A percentile compares a stretch with the other conserved stretches of the same genome.
Conservation (phyloP, 2,113 vertebrate genomes). For the Neopipo cinnamomea region DNA sequence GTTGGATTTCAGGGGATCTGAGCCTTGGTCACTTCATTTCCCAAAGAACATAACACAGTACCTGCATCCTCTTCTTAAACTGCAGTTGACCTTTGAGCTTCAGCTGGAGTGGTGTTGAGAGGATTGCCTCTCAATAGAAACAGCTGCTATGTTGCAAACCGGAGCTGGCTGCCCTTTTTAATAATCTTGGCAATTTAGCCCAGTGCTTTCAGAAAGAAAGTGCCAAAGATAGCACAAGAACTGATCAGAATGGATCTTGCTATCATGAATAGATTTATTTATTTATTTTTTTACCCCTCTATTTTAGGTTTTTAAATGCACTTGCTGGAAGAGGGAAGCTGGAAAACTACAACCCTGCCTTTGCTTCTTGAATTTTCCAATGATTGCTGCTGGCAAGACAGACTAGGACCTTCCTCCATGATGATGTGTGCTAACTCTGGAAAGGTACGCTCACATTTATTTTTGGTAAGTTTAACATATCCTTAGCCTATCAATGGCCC, state of each 20-base stretch:
- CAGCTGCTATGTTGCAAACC: background rate
- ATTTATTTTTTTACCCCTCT: accelerated
- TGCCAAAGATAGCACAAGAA: background rate
- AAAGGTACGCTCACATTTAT: background rate
- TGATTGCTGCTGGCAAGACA: background rate
- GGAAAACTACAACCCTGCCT: background rate
- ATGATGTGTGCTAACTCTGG: background rate
- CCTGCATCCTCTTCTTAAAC: background rate
- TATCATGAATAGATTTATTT: background rate
- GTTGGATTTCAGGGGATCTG: background rate
- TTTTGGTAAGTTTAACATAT: background rate
- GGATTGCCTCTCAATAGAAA: background rate
- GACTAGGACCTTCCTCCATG: background rate
- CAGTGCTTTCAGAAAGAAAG: background rate
- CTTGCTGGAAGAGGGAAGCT: background rate
- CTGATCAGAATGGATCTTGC: background rate
- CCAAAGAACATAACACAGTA: background rate
- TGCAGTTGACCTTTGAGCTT: background rate
- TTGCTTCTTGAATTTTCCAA: background rate
- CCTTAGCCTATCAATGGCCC: background rate
- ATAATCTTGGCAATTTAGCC: background rate
- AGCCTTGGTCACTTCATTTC: background rate
- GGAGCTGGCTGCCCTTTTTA: background rate
- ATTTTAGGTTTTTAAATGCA: background rate
- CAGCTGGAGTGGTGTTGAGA: background rate